A percentile compares a stretch with the other conserved stretches of the same genome.
Conservation (phyloP, 2,797 vertebrate species). For the Hypotaenidia okinawae region DNA sequence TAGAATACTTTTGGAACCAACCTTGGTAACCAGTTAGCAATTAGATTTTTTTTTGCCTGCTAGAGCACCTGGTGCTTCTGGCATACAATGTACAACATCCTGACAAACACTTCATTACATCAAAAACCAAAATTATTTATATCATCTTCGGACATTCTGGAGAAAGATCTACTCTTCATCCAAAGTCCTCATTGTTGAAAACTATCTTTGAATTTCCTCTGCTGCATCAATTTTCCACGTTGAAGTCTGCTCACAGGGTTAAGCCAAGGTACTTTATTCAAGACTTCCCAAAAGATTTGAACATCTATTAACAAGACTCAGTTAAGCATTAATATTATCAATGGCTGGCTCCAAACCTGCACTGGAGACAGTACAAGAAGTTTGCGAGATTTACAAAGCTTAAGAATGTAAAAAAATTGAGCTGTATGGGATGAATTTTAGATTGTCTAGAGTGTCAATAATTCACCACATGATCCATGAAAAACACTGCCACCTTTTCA, state of each 20-base stretch:
- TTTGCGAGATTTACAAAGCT: not conserved
- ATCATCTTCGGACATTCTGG: not conserved
- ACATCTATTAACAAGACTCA: not conserved
- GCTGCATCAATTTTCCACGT: not conserved
- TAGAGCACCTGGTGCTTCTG: not conserved
- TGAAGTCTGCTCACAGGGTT: not conserved
- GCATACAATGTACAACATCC: not conserved
- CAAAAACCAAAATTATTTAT: not conserved
- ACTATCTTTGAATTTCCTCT: not conserved
- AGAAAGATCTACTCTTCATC: not conserved
- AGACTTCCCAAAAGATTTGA: not conserved
- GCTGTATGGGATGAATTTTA: not conserved
- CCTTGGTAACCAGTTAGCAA: not conserved
- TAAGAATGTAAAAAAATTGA: not conserved
- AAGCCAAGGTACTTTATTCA: not conserved
- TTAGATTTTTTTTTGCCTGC: not conserved
- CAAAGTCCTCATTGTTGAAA: not conserved
- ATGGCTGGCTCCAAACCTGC: not conserved
- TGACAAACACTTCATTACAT: not conserved
- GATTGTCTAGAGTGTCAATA: not conserved
- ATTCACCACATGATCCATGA: not conserved
- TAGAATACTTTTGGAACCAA: not conserved
- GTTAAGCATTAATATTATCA: not conserved
- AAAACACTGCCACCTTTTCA: not conserved
- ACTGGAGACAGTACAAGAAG: not conserved